These are phyloP conservation scores for Scalopus aquaticus DNA, from an alignment of 2,113 vertebrate species.

Conservation along the genomic window DNA sequence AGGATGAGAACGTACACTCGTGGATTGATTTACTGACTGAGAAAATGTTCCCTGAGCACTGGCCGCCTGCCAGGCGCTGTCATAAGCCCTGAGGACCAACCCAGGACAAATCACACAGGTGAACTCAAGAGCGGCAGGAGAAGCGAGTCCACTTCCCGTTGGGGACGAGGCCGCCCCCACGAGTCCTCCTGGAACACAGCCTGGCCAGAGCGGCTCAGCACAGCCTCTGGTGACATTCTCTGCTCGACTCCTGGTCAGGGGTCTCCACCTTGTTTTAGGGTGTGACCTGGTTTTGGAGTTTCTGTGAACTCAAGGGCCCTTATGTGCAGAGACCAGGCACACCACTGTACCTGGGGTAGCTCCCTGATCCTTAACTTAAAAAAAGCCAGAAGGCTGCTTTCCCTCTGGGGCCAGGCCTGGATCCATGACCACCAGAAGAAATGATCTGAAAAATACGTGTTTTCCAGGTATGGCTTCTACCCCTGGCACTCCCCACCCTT, in stretches of 20 bases:
- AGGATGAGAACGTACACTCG: not conserved
- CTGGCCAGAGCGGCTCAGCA: accelerated
- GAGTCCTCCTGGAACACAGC: accelerated
- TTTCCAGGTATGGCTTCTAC: not conserved
- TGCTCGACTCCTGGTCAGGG: accelerated
- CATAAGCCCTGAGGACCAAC: not conserved
- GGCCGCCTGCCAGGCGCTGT: not conserved
- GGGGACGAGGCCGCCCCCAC: no score
- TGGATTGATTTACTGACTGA: no score
- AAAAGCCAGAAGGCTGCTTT: not conserved
- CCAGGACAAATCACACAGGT: not conserved
- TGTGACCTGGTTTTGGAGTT: no score
- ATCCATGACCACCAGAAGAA: not conserved
- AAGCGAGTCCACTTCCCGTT: accelerated
- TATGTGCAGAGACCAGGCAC: not conserved
- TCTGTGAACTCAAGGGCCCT: accelerated
- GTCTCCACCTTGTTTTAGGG: accelerated
- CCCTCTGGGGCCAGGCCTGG: not conserved
- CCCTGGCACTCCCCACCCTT: accelerated
- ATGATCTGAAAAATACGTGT: not conserved
- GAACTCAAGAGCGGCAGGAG: accelerated
- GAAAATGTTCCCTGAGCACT: not conserved
- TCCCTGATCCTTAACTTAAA: not conserved
- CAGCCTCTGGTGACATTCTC: not conserved
- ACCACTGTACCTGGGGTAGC: no score